Conservation (phyloP, 2,888 invertebrate species). For the Unio pictorum region DNA sequence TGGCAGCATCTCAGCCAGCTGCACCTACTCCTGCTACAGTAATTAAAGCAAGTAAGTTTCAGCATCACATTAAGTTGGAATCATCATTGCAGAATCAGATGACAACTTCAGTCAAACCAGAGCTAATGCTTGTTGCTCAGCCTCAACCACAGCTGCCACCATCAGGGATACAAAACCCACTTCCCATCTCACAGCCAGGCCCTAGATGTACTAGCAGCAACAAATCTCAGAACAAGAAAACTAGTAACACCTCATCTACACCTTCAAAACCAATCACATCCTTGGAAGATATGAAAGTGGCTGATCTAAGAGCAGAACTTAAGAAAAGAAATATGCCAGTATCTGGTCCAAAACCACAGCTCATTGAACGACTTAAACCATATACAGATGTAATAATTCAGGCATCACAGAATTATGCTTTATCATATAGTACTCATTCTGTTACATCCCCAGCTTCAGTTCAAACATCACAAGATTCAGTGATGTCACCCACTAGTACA, state of each 20-base stretch:
- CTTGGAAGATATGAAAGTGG: conserved; percentile 96
- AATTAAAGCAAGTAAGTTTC: conserved; percentile 8
- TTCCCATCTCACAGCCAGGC: conserved; percentile 34
- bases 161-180: conserved; percentile 17
- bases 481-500: conserved; percentile 24
- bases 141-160: conserved; percentile 39
- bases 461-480: conserved; percentile 8
- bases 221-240: conserved; percentile 35
- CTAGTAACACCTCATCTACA: conserved; percentile 61
- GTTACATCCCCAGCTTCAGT: conserved; percentile 19
- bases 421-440: conserved; percentile 17
- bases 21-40: conserved; percentile 25
- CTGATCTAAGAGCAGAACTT: conserved; percentile 93
- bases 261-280: conserved; percentile 72
- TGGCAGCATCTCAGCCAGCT: conserved; percentile 25
- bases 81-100: conserved; percentile 22
- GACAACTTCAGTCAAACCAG: conserved; percentile 18
- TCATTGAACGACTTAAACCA: conserved; percentile 90
- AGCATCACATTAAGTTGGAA: conserved; percentile 27
- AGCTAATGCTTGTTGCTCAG: conserved; percentile 28
- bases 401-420: conserved; percentile 7
- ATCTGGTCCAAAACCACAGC: conserved; percentile 94
- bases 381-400: conserved; percentile 68
- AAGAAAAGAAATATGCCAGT: conserved; percentile 95
- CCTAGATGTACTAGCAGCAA: conserved; percentile 26